These are phyloP conservation scores for Watsonalla cultraria DNA, from an alignment of 2,888 invertebrate species.

Conservation along the genomic window DNA sequence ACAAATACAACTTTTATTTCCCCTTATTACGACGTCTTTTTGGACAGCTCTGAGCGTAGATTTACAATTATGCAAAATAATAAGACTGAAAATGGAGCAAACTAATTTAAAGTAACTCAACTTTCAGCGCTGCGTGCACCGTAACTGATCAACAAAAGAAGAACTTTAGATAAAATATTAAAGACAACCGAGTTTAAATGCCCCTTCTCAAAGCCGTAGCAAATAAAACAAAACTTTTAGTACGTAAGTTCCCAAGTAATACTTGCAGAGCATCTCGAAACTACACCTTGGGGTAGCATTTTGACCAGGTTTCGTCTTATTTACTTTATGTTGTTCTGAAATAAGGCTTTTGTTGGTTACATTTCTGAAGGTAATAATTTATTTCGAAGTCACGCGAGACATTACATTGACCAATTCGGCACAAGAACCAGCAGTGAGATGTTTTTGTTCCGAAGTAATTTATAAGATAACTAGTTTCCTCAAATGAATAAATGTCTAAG, in stretches of 20 bases:
- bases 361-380: neutral
- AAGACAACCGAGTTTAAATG: neutral
- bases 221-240: neutral
- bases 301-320: constrained; percentile 35
- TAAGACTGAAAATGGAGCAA: neutral
- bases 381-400: neutral
- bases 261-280: constrained; percentile 34
- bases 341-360: neutral
- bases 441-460: too few species aligned
- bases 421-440: too few species aligned
- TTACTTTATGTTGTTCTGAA: constrained; percentile 32
- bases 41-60: neutral
- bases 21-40: neutral
- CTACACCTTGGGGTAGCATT: constrained; percentile 53
- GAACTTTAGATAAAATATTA: neutral
- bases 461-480: too few species aligned
- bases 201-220: neutral
- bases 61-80: neutral
- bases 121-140: too few species aligned
- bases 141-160: neutral
- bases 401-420: neutral
- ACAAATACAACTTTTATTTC: neutral
- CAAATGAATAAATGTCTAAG: too few species aligned
- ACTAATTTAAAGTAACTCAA: too few species aligned
- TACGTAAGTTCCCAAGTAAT: constrained; percentile 31